Evolutionary conservation across 1,140 invertebrate species (phyloP).

Genomic region (Atta texana): DNA sequence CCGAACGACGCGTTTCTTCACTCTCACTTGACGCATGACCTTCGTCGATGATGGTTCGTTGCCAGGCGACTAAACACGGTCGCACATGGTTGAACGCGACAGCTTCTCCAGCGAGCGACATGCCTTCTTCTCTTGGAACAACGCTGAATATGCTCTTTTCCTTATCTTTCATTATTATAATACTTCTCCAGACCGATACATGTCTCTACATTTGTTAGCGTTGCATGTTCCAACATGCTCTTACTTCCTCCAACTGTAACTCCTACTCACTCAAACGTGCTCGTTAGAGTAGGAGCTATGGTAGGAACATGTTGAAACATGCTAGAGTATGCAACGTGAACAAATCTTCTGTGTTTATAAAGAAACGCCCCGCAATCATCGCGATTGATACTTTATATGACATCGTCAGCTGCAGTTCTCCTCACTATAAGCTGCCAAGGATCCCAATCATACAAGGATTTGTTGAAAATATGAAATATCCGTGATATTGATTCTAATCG

Average conservation of each 20-base stretch:
- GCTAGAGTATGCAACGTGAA: too few species aligned
- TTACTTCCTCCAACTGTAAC: too few species aligned
- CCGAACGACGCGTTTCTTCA: background rate
- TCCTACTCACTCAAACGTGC: too few species aligned
- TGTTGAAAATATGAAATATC: background rate
- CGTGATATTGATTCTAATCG: background rate
- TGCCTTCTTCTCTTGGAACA: slow-evolving; percentile 22
- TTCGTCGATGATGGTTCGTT: slow-evolving; percentile 60
- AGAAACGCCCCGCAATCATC: slow-evolving; percentile 10
- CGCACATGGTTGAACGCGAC: slow-evolving; percentile 57
- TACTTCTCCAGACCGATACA: background rate
- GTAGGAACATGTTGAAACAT: too few species aligned
- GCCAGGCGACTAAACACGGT: slow-evolving; percentile 66
- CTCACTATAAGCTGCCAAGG: background rate
- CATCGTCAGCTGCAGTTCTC: background rate
- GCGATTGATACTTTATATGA: slow-evolving; percentile 22
- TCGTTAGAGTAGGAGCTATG: too few species aligned
- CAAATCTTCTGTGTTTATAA: background rate
- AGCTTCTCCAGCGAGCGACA: slow-evolving; percentile 63
- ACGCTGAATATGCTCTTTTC: background rate
- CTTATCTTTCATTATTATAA: background rate
- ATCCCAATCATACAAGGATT: background rate
- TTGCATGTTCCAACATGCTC: too few species aligned
- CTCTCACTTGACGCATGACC: slow-evolving; percentile 71
- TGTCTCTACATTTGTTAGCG: background rate